Evolutionary conservation across 2,113 vertebrate genomes (phyloP).

Genomic region (pig (Sus scrofa)): DNA sequence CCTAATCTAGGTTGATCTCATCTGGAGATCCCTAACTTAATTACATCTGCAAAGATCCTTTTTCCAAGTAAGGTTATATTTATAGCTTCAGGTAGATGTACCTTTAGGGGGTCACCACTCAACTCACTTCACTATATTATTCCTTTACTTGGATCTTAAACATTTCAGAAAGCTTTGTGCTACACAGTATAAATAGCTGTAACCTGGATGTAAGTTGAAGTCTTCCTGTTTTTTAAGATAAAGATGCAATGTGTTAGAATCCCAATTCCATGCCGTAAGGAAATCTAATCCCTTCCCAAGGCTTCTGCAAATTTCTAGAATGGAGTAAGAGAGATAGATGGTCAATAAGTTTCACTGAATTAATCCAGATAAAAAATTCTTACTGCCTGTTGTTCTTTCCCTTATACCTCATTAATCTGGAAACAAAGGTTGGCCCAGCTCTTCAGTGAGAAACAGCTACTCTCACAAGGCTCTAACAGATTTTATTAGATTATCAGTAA

Average conservation of each 20-base stretch:
- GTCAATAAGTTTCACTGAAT: background rate
- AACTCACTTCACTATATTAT: background rate
- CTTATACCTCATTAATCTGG: background rate
- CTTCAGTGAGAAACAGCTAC: background rate
- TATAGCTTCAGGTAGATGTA: background rate
- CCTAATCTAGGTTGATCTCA: background rate
- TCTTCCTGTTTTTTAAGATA: constrained; percentile 1
- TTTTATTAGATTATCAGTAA: background rate
- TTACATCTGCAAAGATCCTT: background rate
- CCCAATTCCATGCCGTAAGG: background rate
- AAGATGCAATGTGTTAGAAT: background rate
- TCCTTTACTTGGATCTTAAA: background rate
- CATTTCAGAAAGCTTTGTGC: background rate
- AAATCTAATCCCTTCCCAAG: background rate
- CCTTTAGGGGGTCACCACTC: background rate
- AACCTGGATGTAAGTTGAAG: background rate
- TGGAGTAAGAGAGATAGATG: background rate
- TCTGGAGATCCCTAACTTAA: background rate
- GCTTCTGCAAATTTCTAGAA: background rate
- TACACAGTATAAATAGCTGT: background rate
- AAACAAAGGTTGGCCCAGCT: background rate
- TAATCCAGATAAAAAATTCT: background rate
- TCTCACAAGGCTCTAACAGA: background rate
- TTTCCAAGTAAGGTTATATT: background rate
- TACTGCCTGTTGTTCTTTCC: background rate